A percentile compares a stretch with the other conserved stretches of the same genome.
These are phyloP conservation scores for Apodemia arnacis DNA, from an alignment of 2,888 invertebrate species.

Conservation along the genomic window DNA sequence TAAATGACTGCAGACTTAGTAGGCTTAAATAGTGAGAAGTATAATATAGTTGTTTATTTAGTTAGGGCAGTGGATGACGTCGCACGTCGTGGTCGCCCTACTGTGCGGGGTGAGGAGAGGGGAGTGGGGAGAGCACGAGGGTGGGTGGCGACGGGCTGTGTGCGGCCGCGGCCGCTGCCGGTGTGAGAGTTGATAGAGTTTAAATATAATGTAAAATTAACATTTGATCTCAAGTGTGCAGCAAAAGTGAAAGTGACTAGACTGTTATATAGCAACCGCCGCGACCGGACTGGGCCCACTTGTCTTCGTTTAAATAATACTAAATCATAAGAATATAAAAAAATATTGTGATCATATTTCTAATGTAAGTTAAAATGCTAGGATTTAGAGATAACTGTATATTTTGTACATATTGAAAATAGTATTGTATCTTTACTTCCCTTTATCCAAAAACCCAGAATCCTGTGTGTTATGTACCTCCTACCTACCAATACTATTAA, in stretches of 20 bases:
- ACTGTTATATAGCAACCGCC: conserved; percentile 90
- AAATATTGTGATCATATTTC: conserved; percentile 94
- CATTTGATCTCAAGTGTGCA: conserved; percentile 94
- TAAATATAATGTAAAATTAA: conserved; percentile 92
- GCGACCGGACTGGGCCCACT: conserved; percentile 88
- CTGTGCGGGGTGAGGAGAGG: conserved; percentile 59
- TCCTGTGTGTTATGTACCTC: conserved; percentile 95
- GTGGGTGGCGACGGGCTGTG: conserved; percentile 65
- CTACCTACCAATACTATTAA: conserved; percentile 95
- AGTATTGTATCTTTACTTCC: conserved; percentile 94
- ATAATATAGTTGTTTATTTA: conserved; percentile 92
- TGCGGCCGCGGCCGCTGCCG: conserved; percentile 90
- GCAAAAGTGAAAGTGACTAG: conserved; percentile 92
- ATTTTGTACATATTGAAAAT: conserved; percentile 95
- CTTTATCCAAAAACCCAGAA: conserved; percentile 94
- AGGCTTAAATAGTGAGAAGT: conserved; percentile 90
- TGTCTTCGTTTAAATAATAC: conserved; percentile 89
- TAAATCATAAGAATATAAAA: conserved; percentile 92
- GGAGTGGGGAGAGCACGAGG: conserved; percentile 54
- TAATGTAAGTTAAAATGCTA: conserved; percentile 92
- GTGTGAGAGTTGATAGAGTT: conserved; percentile 92
- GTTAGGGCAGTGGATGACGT: conserved; percentile 15
- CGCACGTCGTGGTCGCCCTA: conserved; percentile 83
- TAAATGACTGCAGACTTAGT: conserved; percentile 88
- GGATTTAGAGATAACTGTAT: conserved; percentile 93